Conservation (phyloP, 2,797 vertebrate genomes). For the Pipistrellus pygmaeus region DNA sequence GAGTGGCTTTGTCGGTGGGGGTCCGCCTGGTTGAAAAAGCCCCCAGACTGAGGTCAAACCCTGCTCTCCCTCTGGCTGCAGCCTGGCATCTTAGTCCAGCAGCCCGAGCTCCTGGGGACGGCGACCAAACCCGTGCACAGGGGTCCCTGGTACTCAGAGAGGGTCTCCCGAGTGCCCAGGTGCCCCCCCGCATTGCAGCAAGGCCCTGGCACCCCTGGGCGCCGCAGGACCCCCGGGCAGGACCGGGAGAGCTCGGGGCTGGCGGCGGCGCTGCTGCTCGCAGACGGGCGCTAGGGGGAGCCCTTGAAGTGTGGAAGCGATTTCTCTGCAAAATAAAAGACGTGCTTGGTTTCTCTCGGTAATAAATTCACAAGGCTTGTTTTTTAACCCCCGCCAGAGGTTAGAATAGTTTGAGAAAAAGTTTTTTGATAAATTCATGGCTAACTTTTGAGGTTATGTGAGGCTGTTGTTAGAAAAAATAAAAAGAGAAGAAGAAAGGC, state of each 20-base stretch:
- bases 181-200: neutral
- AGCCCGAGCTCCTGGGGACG: neutral
- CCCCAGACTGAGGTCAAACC: neutral
- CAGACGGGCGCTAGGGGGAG: slow-evolving; percentile 66
- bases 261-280: neutral
- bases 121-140: neutral
- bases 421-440: slow-evolving; percentile 81
- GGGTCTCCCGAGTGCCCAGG: neutral
- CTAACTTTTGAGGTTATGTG: slow-evolving; percentile 82
- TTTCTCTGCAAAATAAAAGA: slow-evolving; percentile 31
- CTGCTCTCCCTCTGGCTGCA: neutral
- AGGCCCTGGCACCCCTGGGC: neutral
- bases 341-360: slow-evolving; percentile 46
- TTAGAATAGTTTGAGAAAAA: slow-evolving; percentile 79
- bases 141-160: neutral
- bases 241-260: neutral
- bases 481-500: neutral
- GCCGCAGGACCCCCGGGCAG: neutral
- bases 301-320: slow-evolving; percentile 70
- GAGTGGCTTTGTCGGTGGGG: neutral
- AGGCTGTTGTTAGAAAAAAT: slow-evolving; percentile 69
- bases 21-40: neutral
- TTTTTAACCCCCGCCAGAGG: slow-evolving; percentile 81
- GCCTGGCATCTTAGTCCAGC: neutral
- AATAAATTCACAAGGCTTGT: slow-evolving; percentile 79